Percentiles rank a stretch among this genome's conserved stretches.
phyloP scores from a whole-genome alignment of 2,113 vertebrate species.

The Odocoileus hemionus region DNA sequence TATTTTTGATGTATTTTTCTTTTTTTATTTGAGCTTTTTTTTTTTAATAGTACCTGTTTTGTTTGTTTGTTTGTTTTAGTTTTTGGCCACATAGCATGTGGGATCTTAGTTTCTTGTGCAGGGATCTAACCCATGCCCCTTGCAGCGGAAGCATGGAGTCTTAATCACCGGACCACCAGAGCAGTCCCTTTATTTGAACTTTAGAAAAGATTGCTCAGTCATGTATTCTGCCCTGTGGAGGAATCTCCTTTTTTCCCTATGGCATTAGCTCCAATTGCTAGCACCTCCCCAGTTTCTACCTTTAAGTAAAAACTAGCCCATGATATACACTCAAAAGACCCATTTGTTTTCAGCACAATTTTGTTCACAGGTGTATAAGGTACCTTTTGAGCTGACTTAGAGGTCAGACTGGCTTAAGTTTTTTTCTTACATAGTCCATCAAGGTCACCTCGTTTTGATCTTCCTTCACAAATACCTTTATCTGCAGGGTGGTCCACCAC shows the following conservation, averaged over 20 bases:
- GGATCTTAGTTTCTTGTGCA: not conserved
- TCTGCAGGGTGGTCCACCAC: not conserved
- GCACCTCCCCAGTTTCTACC: not conserved
- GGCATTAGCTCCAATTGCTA: not conserved
- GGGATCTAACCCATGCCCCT: not conserved
- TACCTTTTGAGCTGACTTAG: not conserved
- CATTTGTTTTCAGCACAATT: not conserved
- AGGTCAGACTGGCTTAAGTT: not conserved
- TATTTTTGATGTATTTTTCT: not conserved
- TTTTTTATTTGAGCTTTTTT: not conserved
- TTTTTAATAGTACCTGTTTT: not conserved
- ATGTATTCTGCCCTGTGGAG: not conserved
- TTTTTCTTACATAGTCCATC: not conserved
- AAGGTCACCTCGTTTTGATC: not conserved
- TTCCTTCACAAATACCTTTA: not conserved
- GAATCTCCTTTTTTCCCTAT: not conserved
- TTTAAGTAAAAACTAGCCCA: not conserved
- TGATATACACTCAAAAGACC: not conserved
- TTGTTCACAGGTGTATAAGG: not conserved
- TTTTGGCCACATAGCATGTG: not conserved
- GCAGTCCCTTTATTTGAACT: not conserved
- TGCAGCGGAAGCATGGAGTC: not conserved
- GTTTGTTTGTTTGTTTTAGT: not conserved
- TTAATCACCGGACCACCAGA: not conserved
- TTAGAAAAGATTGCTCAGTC: not conserved